Percentiles rank a stretch among this genome's conserved stretches.
Conservation (phyloP, 2,888 invertebrate genomes). For the Lacanobia wlatinum region DNA sequence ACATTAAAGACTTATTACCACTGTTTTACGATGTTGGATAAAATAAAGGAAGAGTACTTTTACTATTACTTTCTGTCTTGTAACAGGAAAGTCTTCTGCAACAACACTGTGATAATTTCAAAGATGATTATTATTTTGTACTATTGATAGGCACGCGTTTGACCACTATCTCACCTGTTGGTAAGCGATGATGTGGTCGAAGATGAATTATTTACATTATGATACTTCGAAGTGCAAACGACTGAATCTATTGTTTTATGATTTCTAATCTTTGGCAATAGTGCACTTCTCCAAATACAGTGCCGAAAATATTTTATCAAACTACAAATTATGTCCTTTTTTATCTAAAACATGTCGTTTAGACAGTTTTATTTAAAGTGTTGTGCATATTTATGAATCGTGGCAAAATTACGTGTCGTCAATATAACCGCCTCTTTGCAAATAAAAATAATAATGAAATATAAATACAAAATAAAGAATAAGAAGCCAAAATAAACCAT, state of each 20-base stretch:
- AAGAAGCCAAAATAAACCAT: slow-evolving; percentile 61
- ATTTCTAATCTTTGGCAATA: not conserved
- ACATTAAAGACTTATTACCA: slow-evolving; percentile 7
- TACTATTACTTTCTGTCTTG: not conserved
- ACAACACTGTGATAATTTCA: slow-evolving; percentile 14
- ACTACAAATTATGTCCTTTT: not conserved
- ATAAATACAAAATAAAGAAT: slow-evolving; percentile 59
- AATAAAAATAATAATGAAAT: slow-evolving; percentile 68
- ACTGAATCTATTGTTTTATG: slow-evolving; percentile 1
- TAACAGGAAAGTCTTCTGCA: not conserved
- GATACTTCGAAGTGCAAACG: slow-evolving; percentile 8
- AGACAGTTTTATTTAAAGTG: not conserved
- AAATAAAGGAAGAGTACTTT: not conserved
- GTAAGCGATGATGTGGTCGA: too few species aligned
- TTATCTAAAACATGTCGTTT: not conserved
- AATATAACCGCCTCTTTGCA: slow-evolving; percentile 72
- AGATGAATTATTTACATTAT: slow-evolving; percentile 15
- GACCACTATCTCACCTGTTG: too few species aligned
- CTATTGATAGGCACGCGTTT: too few species aligned
- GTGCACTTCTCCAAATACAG: slow-evolving; percentile 13
- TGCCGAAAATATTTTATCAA: slow-evolving; percentile 5
- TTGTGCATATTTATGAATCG: slow-evolving; percentile 25
- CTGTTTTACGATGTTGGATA: not conserved
- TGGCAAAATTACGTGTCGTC: slow-evolving; percentile 47
- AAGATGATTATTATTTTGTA: too few species aligned